Base-by-base conservation (phyloP, 2,113 vertebrate species). In the Larimichthys polyactis region DNA sequence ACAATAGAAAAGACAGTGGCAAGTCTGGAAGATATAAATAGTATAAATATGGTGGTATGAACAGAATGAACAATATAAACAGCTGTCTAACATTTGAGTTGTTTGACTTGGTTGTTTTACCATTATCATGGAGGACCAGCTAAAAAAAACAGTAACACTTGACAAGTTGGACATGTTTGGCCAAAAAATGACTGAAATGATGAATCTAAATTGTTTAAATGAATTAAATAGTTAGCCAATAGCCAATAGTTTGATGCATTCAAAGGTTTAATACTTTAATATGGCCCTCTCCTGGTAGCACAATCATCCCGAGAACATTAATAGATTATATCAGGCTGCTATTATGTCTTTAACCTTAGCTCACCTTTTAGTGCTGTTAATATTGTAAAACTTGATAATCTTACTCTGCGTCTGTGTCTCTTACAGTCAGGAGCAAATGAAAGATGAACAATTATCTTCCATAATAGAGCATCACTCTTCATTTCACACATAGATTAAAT, bases 401-500 rank as follows among this genome's bases (percentile, higher is more conserved):
- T 63, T 78, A 5, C 16, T 49, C 17, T 59, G 27, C 1, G 2
- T 75, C 62, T 22, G 69, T 48, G 24, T 78, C 52, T 71, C 12
- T 43, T 58, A 15, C 17, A 67, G 60, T 78, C 20, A 14, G 75
- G 9, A 63, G 60, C 1, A 58, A 71, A 58, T 36, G 6, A 36
- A 36, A 52, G 57, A 67, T 17, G 27, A 40, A 15, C n/a, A 70
- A 62, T 55, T 66, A 67, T 69, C 55, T 20, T 32, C 51, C 69
- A 71, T 49, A 83, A 71, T 43, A 77, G 32, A 46, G 36, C 2
- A 0, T 62, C 59, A 52, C 17, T 74, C 59, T 79, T 71, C 15
- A 68, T 77, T 86, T 77, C 22, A 75, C 10, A 78, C n/a, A 52
- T 27, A 72, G 32, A 83, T 86, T 55, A 62, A 72, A 84, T 72